Evolutionary conservation across 2,797 vertebrate species (phyloP), one percentile per base, ranked within the genome.

Genomic region (Sitta carolinensis): DNA sequence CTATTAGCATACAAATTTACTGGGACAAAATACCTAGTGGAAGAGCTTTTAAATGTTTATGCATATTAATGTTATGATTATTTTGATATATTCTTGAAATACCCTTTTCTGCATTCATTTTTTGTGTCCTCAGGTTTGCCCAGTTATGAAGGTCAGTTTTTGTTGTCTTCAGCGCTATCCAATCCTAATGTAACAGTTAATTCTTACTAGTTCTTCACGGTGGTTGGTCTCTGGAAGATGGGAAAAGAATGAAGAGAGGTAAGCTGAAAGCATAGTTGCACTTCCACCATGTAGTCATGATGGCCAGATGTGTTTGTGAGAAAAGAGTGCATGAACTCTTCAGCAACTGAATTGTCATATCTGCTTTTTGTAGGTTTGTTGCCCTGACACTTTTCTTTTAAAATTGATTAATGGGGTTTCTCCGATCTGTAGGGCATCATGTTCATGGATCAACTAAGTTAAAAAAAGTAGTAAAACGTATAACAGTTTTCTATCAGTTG

Each of bases 61-160:
- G 16, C 36, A 36, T 36, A 36, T 36, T 36, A 36, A 36, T 36
- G 36, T 36, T 36, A 36, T 36, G 17, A 43, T 86, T 77, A 47
- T 48, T 93, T 48, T 32, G 30, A 62, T 48, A 55, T 4, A 42
- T 34, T 26, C 30, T 25, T 63, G 63, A 20, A 55, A 29, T 66
- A 63, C 5, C 29, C 9, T 89, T 84, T 96, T 91, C 73, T 90
- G 32, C 45, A 25, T 77, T 74, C 15, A 20, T 85, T 70, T 80
- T 26, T 67, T 0, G 0, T 52, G 42, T 63, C 25, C 32, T 72
- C 29, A 32, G 66, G 9, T 30, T 93, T 95, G 20, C 27, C 32
- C 27, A 64, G 1, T 69, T 78, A 52, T 1, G 6, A 58, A 66
- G 15, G 43, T 61, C 1, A 34, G 40, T 78, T 91, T 83, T 90